phyloP scores from a whole-genome alignment of 2,113 vertebrate genomes.

The Xenopus laevis region DNA sequence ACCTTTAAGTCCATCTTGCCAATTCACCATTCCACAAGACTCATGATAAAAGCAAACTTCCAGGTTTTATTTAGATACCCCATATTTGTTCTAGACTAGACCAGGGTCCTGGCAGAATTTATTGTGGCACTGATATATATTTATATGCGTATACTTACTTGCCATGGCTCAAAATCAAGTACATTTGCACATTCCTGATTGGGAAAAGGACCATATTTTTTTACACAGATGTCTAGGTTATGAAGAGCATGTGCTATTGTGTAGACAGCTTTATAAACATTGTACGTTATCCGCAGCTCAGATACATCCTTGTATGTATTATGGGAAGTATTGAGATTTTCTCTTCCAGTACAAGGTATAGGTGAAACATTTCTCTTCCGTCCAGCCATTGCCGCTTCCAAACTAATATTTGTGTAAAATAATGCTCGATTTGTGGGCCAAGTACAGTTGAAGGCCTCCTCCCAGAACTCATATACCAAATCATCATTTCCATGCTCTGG shows the following conservation, averaged over 20 bases:
- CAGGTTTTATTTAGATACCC: no score
- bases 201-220: constrained; percentile 61
- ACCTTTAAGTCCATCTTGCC: no score
- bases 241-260: constrained; percentile 74
- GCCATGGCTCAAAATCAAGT: constrained; percentile 73
- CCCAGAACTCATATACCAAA: constrained; percentile 79
- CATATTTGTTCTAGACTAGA: no score
- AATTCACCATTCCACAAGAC: no score
- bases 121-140: no score
- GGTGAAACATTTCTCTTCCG: constrained; percentile 49
- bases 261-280: constrained; percentile 78
- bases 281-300: constrained; percentile 77
- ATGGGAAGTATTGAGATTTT: constrained; percentile 62
- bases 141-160: constrained; percentile 56
- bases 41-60: no score
- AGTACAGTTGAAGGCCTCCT: constrained; percentile 76
- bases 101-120: no score
- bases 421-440: constrained; percentile 53
- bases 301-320: constrained; percentile 78
- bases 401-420: constrained; percentile 52
- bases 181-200: constrained; percentile 62
- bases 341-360: constrained; percentile 65
- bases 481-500: constrained; percentile 59
- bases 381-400: constrained; percentile 48
- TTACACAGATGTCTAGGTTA: constrained; percentile 61